Conservation (phyloP, 2,113 vertebrate genomes). For the Malurus melanocephalus region DNA sequence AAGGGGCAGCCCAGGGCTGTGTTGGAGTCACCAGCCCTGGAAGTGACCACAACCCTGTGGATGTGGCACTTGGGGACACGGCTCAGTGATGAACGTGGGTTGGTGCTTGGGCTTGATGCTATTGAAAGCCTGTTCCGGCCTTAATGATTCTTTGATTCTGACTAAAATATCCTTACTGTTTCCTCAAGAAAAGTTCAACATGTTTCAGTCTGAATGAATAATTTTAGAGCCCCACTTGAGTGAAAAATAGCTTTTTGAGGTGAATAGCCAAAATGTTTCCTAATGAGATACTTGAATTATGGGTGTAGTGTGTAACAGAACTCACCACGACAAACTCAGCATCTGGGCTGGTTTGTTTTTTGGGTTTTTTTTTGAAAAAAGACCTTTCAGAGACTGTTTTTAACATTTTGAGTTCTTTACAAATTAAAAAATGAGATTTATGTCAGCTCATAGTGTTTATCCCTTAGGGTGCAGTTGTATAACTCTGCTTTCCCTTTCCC, state of each 20-base stretch:
- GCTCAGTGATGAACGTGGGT: background rate
- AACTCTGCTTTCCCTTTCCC: background rate
- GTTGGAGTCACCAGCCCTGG: background rate
- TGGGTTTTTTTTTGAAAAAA: background rate
- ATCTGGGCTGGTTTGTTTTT: background rate
- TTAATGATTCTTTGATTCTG: background rate
- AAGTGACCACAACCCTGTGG: background rate
- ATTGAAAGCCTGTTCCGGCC: background rate
- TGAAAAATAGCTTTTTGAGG: background rate
- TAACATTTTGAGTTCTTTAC: background rate
- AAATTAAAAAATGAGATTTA: background rate
- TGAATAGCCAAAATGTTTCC: background rate
- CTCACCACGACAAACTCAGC: fast-evolving
- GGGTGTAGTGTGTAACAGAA: background rate
- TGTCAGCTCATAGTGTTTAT: background rate
- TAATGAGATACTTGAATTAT: background rate
- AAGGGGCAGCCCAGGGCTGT: background rate
- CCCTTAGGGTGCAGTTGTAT: background rate
- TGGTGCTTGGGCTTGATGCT: background rate
- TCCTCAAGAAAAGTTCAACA: background rate
- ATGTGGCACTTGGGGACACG: background rate
- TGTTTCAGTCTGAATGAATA: background rate
- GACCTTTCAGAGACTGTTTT: background rate
- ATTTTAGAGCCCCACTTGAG: background rate
- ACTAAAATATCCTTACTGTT: background rate